Evolutionary conservation across 2,797 vertebrate species (phyloP), one percentile per base, ranked within the genome.

Genomic region (Ibycter americanus): DNA sequence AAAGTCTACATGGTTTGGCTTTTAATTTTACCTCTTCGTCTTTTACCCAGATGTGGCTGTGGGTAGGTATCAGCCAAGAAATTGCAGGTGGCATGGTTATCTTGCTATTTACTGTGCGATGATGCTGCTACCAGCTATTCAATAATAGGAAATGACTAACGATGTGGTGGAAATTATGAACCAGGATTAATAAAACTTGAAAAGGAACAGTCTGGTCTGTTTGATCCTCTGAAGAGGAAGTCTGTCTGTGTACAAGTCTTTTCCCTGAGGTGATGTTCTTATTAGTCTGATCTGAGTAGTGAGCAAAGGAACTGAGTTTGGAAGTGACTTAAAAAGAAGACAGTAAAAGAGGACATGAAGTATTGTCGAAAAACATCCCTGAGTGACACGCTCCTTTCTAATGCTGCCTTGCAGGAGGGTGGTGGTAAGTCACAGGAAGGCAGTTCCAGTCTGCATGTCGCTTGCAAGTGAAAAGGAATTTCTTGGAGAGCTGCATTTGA

Each of bases 141-240:
- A 97, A 98, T 98, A 98, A 98, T 98, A 98, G 98, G 98, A 98
- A 98, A 97, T 98, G 98, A 98, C 97, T 98, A 98, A 98, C 97
- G 98, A 98, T 98, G 98, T 98, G 98, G 97, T 98, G 96, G 98
- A 97, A 98, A 98, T 98, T 97, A 98, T 98, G 98, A 98, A 98
- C 88, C 97, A 97, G 98, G 98, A 98, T 98, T 98, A 98, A 98
- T 98, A 98, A 98, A 98, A 98, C 98, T 98, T 98, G 98, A 98
- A 98, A 98, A 98, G 98, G 97, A 98, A 95, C 97, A 96, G 98
- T 96, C 97, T 98, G 96, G 97, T 90, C 96, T 87, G 97, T 98
- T 98, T 98, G 98, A 98, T 98, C 98, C 97, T 98, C 94, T 91
- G 95, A 94, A 97, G 96, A 98, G 98, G 98, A 98, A 98, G 97